Base-by-base conservation (phyloP, 2,797 vertebrate genomes). In the Chiroxiphia lanceolata region DNA sequence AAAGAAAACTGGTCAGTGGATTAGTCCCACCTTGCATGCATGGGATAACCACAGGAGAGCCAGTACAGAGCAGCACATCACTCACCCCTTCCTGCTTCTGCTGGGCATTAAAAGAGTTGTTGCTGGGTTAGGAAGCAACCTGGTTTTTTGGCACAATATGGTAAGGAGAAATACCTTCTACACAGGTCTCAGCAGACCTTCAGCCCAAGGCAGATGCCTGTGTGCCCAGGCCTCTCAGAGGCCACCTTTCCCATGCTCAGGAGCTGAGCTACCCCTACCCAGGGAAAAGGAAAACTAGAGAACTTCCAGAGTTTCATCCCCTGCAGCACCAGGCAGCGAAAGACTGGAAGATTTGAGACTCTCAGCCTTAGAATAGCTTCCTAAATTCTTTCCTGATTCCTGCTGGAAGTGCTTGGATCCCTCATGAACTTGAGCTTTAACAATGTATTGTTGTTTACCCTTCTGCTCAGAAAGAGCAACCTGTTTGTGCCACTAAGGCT, bases 401-500 rank as follows among this genome's bases (percentile, higher is more conserved):
- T 68, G 3, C 38, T 86, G 75, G 33, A 86, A 75, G n/a, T 29
- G n/a, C 16, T 48, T 70, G n/a, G 61, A 53, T 7, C 86, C 21
- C 34, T 83, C 63, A 31, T 2, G 33, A 89, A 19, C 19, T 48
- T 68, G 44, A 57, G 59, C 6, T 71, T 60, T 48, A 11, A 47
- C 4, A 22, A 77, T 87, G 87, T 72, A 63, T 81, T 89, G 71
- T 84, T 63, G 40, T 76, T 92, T 76, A 56, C 36, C 33, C 89
- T 74, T 80, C 87, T 71, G 26, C 54, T 84, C 60, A 94, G 74
- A 93, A 83, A 72, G 59, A 94, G 57, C 80, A 93, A 94, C 64
- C 31, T 77, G 14, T 33, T 67, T 70, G 45, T 44, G 60, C 1
- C 4, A 29, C 64, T 74, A 27, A 90, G 33, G 56, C 38, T 92